Evolutionary conservation across 2,113 vertebrate species (phyloP).

Genomic region (Mionectes macconnelli): DNA sequence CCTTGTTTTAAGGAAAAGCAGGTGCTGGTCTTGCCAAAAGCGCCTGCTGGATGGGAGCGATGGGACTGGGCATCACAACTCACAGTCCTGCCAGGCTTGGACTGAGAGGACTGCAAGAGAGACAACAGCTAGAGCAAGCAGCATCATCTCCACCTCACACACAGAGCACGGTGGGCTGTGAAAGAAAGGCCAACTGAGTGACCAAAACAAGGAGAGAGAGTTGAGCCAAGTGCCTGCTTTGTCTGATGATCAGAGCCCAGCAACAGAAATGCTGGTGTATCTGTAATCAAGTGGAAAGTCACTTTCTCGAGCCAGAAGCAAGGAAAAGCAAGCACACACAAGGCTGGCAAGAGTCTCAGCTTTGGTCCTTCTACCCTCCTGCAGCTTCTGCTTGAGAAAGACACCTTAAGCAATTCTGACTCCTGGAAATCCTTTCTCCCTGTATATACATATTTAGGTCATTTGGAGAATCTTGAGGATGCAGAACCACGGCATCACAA

Average conservation of each 20-base stretch:
- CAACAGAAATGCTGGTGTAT: conserved; percentile 65
- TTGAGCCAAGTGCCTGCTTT: conserved; percentile 74
- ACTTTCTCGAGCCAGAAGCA: conserved; percentile 52
- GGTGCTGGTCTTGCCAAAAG: neutral
- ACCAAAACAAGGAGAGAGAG: neutral
- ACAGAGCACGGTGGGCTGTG: neutral
- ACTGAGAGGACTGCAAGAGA: fast-evolving
- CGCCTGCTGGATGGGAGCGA: neutral
- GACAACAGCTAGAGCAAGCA: neutral
- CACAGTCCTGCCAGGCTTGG: neutral
- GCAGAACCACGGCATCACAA: neutral
- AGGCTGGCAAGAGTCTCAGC: neutral
- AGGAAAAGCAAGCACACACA: neutral
- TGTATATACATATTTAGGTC: neutral
- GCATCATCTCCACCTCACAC: neutral
- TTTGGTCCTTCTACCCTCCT: neutral
- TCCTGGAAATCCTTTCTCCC: neutral
- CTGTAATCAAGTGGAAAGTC: conserved; percentile 71
- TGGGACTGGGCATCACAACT: neutral
- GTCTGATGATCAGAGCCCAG: conserved; percentile 75
- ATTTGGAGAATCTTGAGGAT: neutral
- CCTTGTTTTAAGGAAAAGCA: neutral
- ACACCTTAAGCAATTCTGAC: neutral
- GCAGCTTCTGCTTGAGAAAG: neutral
- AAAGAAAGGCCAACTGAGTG: neutral